Base-by-base conservation (phyloP, 2,888 invertebrate species). In the Plutella xylostella region DNA sequence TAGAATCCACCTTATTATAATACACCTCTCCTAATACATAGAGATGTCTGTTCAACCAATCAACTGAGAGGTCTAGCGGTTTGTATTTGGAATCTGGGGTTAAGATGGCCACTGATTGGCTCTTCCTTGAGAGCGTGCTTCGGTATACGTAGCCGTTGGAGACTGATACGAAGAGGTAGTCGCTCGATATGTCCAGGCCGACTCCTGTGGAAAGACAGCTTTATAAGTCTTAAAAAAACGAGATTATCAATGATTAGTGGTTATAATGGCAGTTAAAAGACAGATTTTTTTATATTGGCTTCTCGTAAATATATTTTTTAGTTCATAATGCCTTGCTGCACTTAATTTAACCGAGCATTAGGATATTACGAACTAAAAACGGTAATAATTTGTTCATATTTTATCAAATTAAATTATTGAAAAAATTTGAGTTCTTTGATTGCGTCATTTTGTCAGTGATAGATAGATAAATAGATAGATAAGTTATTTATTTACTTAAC, bases 41-140 rank as follows among this genome's bases (percentile, higher is more conserved):
- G 2, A 97, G 80, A 47, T 92, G 89, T 48, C 90, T 87, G 61
- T 94, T 93, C 28, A 97, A 76, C 97, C 97, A 97, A 70, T 97
- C 97, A 0, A 96, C 88, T 1, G 93, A 91, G 7, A 94, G 63
- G 52, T 90, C 90, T 41, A 90, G 66, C 0, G 93, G 92, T 47
- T 85, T 85, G 61, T 90, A 90, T 41, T 86, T 83, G 41, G 85
- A 85, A 37, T 85, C 74, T 0, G 89, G 86, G 2, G 86, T 79
- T 1, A 90, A 70, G 31, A 91, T 86, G 4, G 82, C 55, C 47
- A 72, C 69, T n/a, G 75, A 68, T 45, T 60, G 50, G 49, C 69
- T 74, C 55, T 82, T 77, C 57, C 72, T 76, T 34, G 76, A 73
- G 30, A 88, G 63, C 0, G 85, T 72, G 58, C 85, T 86, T 52